Evolutionary conservation across 2,888 invertebrate genomes (phyloP), one percentile per base, ranked within the genome.

Genomic region (Lasioglossum calceatum): DNA sequence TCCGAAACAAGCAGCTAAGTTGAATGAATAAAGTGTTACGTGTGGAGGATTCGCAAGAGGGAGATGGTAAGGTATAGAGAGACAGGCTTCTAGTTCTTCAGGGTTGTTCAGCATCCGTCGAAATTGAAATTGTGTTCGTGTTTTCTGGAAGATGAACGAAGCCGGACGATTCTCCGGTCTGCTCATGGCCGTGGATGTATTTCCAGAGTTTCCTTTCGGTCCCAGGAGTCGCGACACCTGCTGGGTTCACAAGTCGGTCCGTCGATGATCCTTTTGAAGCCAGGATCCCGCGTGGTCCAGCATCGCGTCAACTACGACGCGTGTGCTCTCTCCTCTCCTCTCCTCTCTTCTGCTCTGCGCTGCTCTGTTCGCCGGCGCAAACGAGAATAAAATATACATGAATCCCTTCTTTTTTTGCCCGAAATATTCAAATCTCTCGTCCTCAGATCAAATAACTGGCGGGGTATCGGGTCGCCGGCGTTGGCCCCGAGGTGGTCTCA

Each of bases 301-400:
- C 79, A 74, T 77, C 80, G 75, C 67, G 39, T 64, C 32, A 32
- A 64, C 32, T 58, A 32, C 64, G 64, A 64, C 27, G 32, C 32
- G 64, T 64, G 64, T 32, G 2, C 32, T 27, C 27, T 27, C 61
- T 16, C 27, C 4, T 27, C 5, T 5, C 27, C 61, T 5, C 61
- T 12, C 27, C 0, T 3, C 7, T 12, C n/a, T 5, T 32, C 32
- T 27, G 14, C 14, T 32, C 64, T 16, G n/a, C 74, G 72, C 77
- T 64, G 81, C 79, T 79, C 75, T 36, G 67, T 58, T 58, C 67
- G 67, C 8, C 86, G 81, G 54, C 58, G 58, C 87, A 81, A 82
- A 87, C 88, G 81, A 80, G 87, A 91, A 94, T 94, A 93, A 94
- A 95, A 94, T 94, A 95, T 94, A 94, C 94, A 94, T 95, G 93